Evolutionary conservation across 2,797 vertebrate genomes (phyloP), one percentile per base, ranked within the genome.

Genomic region (Enteromius paludinosus): DNA sequence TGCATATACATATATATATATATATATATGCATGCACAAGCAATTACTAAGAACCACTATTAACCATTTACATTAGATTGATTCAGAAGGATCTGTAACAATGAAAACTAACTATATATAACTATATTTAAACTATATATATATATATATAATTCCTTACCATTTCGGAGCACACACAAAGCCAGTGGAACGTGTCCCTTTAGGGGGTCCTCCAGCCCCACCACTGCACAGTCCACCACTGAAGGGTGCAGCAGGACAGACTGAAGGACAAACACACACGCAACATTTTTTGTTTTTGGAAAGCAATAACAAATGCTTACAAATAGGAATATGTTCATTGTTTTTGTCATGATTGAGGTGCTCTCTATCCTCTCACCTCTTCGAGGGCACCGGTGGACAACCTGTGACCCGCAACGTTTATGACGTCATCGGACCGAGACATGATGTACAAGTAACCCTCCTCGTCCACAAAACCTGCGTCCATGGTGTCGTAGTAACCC

Each of bases 401-500:
- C 87, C 98, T 96, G 91, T 99, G 98, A 47, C 98, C 98, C 0
- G 98, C 97, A 89, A 99, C 95, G 43, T 98, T 99, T 91, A 99
- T 99, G 88, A 99, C 97, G 66, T 99, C 98, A 89, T 99, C 98
- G 81, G 97, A 96, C 30, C 97, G 94, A 73, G 98, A 98, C 93
- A 98, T 95, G 66, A 99, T 96, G 83, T 98, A 97, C 0, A 99
- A 81, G 86, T 97, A 98, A 18, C 94, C 96, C 79, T 97, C 94
- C 84, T 98, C 94, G 65, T 98, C 97, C 89, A 96, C 89, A 41
- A 94, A 98, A 2, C 98, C 97, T 15, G 97, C 96, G 54, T 99
- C 97, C 98, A 98, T 99, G 20, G 97, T 99, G 90, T 99, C 97
- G 12, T 99, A 99, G 86, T 96, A 98, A 1, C 97, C 97, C 98